Percentiles rank a stretch among this genome's conserved stretches.
These are phyloP conservation scores for Myanophis thanlyinensis DNA, from an alignment of 2,113 vertebrate species.

Conservation along the genomic window DNA sequence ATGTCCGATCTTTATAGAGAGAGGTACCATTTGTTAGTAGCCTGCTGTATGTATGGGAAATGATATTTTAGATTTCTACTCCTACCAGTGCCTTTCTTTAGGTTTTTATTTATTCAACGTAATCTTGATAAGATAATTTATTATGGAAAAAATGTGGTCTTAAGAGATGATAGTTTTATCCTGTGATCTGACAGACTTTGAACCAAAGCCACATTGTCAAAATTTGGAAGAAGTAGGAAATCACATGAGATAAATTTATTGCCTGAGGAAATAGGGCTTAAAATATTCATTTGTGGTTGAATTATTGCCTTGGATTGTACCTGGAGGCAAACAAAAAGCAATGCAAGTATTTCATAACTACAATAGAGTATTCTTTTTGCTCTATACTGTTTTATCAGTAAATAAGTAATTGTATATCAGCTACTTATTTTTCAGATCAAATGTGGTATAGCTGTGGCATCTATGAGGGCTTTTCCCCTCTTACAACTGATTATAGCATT, in stretches of 20 bases:
- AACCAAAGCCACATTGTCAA: background rate
- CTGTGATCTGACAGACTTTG: background rate
- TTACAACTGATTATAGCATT: background rate
- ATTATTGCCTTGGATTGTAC: background rate
- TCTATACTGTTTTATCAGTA: background rate
- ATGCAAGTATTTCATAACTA: background rate
- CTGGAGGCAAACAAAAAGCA: background rate
- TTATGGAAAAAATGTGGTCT: background rate
- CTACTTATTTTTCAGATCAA: background rate
- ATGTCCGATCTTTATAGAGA: background rate
- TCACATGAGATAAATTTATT: background rate
- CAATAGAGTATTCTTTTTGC: background rate
- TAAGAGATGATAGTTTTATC: background rate
- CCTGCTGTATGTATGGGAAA: background rate
- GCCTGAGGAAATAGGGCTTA: background rate
- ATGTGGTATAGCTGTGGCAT: background rate
- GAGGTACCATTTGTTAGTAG: background rate
- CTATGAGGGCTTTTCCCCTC: background rate
- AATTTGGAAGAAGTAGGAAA: background rate
- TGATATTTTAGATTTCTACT: background rate
- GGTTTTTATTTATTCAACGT: background rate
- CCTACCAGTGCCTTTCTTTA: background rate
- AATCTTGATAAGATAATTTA: background rate
- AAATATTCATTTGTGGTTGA: background rate
- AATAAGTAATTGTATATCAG: background rate